phyloP scores from a whole-genome alignment of 2,888 invertebrate genomes.

The Megamerina dolium region DNA sequence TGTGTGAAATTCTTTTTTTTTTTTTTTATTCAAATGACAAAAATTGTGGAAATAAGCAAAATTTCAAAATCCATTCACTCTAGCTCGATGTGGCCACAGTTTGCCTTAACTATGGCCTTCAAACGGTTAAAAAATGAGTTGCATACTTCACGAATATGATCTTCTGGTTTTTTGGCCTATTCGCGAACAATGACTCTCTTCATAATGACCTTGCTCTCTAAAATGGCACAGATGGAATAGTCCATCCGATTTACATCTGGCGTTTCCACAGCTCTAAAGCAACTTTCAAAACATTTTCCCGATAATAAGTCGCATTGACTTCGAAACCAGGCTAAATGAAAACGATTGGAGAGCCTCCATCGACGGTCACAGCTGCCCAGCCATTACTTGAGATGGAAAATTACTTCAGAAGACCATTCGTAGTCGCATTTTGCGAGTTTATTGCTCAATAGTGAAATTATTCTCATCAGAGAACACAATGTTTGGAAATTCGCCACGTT shows the following conservation, averaged over 20 bases:
- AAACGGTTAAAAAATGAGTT: background rate
- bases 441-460: conserved; percentile 4
- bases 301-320: background rate
- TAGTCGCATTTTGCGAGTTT: conserved; percentile 9
- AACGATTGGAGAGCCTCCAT: background rate
- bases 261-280: background rate
- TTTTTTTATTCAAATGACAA: background rate
- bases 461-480: conserved; percentile 7
- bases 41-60: no score
- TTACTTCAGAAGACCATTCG: background rate
- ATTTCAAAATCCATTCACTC: background rate
- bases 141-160: background rate
- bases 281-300: background rate
- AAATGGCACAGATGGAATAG: background rate
- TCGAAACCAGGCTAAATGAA: background rate
- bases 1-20: background rate
- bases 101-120: no score
- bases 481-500: background rate
- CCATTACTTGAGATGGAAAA: background rate
- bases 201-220: background rate
- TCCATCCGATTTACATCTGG: background rate
- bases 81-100: no score
- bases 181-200: background rate
- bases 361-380: background rate
- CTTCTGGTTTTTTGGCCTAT: no score